phyloP scores from a whole-genome alignment of 1,140 invertebrate genomes.

The Drosophila nikananu region DNA sequence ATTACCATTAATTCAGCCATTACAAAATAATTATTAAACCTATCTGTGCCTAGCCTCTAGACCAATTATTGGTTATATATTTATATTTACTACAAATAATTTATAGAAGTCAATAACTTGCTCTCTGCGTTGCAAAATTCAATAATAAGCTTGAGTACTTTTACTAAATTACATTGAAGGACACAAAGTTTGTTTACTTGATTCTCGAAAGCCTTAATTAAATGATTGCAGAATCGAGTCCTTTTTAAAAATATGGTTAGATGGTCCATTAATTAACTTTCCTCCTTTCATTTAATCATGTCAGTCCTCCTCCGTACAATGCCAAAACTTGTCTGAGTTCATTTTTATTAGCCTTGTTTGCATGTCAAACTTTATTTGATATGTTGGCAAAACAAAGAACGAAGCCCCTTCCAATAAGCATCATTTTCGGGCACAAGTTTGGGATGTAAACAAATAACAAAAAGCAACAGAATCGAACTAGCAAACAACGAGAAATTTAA shows the following conservation, averaged over 20 bases:
- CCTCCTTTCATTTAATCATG: conserved; percentile 20
- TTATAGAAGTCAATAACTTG: background rate
- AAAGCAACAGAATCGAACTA: conserved; percentile 63
- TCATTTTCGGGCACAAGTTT: background rate
- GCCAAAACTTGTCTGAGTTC: conserved; percentile 18
- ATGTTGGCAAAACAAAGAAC: conserved; percentile 29
- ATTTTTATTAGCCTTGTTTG: conserved; percentile 16
- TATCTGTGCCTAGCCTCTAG: background rate
- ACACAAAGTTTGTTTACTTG: background rate
- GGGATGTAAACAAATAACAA: conserved; percentile 29
- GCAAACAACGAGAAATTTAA: conserved; percentile 34
- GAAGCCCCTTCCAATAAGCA: background rate
- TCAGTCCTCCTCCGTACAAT: background rate
- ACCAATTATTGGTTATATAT: background rate
- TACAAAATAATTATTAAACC: too few relatives aligned
- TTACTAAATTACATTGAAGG: conserved; percentile 2
- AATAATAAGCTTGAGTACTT: background rate
- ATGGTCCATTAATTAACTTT: conserved; percentile 29
- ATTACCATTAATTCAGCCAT: too few relatives aligned
- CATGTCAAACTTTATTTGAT: conserved; percentile 72
- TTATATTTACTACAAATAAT: background rate
- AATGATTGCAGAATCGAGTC: background rate
- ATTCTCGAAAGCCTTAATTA: background rate
- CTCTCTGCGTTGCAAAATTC: background rate
- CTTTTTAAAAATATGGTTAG: conserved; percentile 2